Conservation (phyloP, 1,140 invertebrate genomes). For the Globodera rostochiensis region DNA sequence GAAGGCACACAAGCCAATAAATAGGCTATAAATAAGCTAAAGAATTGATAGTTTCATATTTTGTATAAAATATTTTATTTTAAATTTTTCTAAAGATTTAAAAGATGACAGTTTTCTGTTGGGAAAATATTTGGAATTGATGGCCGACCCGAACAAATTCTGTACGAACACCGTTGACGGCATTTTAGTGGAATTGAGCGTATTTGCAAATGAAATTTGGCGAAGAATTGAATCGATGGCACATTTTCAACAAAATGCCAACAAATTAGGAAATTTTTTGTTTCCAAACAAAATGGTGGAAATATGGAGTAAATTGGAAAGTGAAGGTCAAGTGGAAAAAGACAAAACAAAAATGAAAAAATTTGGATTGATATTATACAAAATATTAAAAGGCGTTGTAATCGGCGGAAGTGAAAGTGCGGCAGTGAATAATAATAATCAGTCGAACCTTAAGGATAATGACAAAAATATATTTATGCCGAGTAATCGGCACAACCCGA, state of each 20-base stretch:
- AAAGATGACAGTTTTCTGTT: not conserved
- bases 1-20: too few species aligned
- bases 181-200: not conserved
- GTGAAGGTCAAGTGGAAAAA: not conserved
- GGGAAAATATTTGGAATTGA: not conserved
- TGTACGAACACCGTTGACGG: not conserved
- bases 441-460: too few species aligned
- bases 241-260: not conserved
- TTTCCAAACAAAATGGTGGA: not conserved
- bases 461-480: too few species aligned
- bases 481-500: too few species aligned
- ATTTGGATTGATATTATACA: not conserved
- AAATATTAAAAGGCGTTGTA: not conserved
- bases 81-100: not conserved
- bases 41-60: too few species aligned
- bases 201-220: not conserved
- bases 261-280: not conserved
- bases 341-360: not conserved
- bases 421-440: not conserved
- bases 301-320: not conserved
- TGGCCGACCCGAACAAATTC: not conserved
- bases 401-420: not conserved
- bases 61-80: not conserved
- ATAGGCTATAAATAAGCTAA: too few species aligned
- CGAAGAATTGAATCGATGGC: not conserved